Evolutionary conservation across 1,140 invertebrate genomes (phyloP).

Genomic region (Bombus superbus): DNA sequence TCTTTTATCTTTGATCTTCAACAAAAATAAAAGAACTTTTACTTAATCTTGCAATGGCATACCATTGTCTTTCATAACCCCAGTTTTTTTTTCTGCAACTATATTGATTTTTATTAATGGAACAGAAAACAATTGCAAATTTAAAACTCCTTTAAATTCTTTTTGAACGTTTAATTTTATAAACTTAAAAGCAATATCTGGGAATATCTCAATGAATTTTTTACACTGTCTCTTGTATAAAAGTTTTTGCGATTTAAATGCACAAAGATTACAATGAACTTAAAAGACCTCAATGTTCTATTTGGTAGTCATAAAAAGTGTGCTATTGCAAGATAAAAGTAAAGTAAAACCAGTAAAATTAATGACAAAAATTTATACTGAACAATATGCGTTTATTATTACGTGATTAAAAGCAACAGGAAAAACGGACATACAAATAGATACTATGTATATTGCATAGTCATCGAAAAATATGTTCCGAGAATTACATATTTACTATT

Average conservation of each 20-base stretch:
- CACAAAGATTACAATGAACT: not conserved
- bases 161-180: too few species aligned
- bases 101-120: not conserved
- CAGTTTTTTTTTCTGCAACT: not conserved
- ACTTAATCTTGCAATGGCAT: not conserved
- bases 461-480: slow-evolving; percentile 1
- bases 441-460: not conserved
- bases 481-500: not conserved
- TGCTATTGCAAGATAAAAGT: not conserved
- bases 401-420: not conserved
- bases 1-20: not conserved
- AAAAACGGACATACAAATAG: not conserved
- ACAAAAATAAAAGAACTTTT: not conserved
- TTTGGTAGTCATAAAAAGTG: not conserved
- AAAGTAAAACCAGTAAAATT: not conserved
- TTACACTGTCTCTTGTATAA: too few species aligned
- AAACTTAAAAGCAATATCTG: too few species aligned
- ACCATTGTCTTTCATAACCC: not conserved
- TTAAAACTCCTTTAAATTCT: too few species aligned
- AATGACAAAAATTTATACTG: not conserved
- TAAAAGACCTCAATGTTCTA: too few species aligned
- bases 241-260: not conserved
- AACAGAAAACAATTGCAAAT: not conserved
- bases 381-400: not conserved
- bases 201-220: too few species aligned